Percentiles rank a stretch among this genome's conserved stretches.
Evolutionary conservation across 2,797 vertebrate species (phyloP).

Genomic region (Sandelia bainsii): DNA sequence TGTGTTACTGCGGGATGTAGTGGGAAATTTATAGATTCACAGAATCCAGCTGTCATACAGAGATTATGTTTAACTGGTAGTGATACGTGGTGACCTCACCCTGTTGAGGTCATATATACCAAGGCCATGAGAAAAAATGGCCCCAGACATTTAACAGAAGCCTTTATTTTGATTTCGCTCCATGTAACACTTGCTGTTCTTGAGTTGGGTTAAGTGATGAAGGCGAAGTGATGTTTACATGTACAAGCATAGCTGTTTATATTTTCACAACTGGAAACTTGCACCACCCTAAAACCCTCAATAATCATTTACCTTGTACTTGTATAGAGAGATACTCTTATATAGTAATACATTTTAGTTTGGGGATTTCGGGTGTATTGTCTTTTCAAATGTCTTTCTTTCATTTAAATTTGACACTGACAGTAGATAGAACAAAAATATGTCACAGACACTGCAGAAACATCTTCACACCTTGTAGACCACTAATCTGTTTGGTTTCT

Average conservation of each 20-base stretch:
- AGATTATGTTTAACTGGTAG: slow-evolving; percentile 36
- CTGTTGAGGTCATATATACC: background rate
- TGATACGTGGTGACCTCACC: slow-evolving; percentile 42
- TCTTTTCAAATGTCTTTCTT: background rate
- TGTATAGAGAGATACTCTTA: background rate
- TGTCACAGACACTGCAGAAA: background rate
- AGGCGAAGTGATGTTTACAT: slow-evolving; percentile 5
- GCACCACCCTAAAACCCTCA: background rate
- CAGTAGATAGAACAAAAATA: slow-evolving; percentile 3
- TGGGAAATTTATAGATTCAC: slow-evolving; percentile 7
- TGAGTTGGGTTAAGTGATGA: too few relatives aligned
- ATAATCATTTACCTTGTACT: background rate
- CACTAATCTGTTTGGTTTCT: slow-evolving; percentile 6
- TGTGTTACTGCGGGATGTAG: background rate
- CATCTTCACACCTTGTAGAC: background rate
- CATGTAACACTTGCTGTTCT: too few relatives aligned
- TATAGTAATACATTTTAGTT: background rate
- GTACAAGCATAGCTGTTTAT: background rate
- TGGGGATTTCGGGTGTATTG: background rate
- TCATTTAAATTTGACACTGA: background rate
- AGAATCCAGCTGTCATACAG: slow-evolving; percentile 22
- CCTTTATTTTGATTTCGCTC: background rate
- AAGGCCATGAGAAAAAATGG: slow-evolving; percentile 13
- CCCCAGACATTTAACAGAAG: background rate
- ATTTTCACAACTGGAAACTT: slow-evolving; percentile 15